Evolutionary conservation across 2,888 invertebrate genomes (phyloP), one percentile per base, ranked within the genome.

Genomic region (Drosophila merina): DNA sequence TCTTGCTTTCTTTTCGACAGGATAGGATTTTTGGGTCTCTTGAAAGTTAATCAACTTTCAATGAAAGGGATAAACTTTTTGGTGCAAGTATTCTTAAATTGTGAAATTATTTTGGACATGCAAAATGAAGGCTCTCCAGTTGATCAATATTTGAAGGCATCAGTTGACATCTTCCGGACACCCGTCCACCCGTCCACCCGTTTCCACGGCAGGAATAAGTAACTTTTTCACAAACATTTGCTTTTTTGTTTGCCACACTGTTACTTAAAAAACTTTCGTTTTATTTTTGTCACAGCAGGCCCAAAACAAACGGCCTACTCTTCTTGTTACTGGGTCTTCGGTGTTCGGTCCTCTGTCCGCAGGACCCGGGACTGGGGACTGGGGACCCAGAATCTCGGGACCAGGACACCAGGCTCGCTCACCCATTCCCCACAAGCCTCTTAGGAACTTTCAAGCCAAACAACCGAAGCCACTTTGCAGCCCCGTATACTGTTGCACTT

Each of bases 401-500:
- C 14, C 25, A 9, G 44, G 44, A 20, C 44, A 44, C 12, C 36
- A 40, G 12, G 48, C 28, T 7, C 55, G 42, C 42, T 55, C 51
- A 57, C 57, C 33, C 40, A 60, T 12, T 54, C 26, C 28, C 67
- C 49, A 38, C 47, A 68, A 52, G 59, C 56, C 76, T 64, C 74
- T 66, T 74, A 66, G 57, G 62, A 77, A 83, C 77, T 83, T 83
- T 57, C 57, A 48, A 72, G 45, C 73, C 73, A 72, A 64, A 72
- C 71, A 72, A 72, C 64, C 72, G 71, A 66, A 72, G 74, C 71
- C 71, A 85, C 83, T 81, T 77, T 75, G 63, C 67, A 76, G 86
- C 79, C 36, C 52, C 86, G 77, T 80, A 83, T 72, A 74, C 80
- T 86, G 86, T 76, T 86, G 84, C 78, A 77, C 60, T 68, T 75